A percentile compares a stretch with the other conserved stretches of the same genome.
These are phyloP conservation scores for Andrena trimmerana DNA, from an alignment of 2,888 invertebrate genomes.

Conservation along the genomic window DNA sequence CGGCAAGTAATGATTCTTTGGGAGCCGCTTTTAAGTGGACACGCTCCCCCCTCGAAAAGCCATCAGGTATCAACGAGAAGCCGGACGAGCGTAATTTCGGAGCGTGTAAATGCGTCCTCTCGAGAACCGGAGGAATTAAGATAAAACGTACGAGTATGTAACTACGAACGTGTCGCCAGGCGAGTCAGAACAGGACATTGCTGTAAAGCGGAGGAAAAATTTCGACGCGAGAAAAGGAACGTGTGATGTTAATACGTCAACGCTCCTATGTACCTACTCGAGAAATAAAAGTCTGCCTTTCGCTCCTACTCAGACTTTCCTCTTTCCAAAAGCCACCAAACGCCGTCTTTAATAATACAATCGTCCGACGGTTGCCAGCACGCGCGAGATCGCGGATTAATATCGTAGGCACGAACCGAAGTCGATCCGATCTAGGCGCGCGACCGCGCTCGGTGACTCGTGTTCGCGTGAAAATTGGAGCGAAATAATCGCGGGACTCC, in stretches of 20 bases:
- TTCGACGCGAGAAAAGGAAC: neutral
- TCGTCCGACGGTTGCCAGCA: neutral
- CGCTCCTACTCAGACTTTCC: neutral
- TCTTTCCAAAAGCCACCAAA: neutral
- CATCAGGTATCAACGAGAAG: constrained; percentile 40
- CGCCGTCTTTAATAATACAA: constrained; percentile 8
- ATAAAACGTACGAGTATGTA: constrained; percentile 23
- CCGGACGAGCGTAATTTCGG: constrained; percentile 32
- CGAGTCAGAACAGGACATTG: neutral
- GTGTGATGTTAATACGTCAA: neutral
- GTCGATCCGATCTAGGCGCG: constrained; percentile 37
- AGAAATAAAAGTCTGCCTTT: neutral
- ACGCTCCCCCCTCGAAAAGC: neutral
- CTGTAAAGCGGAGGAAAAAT: neutral
- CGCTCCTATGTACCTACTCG: neutral
- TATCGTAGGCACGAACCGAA: constrained; percentile 2
- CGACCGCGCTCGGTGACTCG: constrained; percentile 19
- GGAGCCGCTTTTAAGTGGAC: constrained; percentile 50
- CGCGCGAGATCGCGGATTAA: constrained; percentile 39
- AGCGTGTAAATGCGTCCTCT: constrained; percentile 30
- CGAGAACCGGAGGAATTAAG: constrained; percentile 39
- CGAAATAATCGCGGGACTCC: constrained; percentile 58
- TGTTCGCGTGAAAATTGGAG: constrained; percentile 59
- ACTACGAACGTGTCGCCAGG: neutral
- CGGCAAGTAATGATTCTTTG: constrained; percentile 48